phyloP scores from a whole-genome alignment of 2,113 vertebrate species.

The Origma solitaria region DNA sequence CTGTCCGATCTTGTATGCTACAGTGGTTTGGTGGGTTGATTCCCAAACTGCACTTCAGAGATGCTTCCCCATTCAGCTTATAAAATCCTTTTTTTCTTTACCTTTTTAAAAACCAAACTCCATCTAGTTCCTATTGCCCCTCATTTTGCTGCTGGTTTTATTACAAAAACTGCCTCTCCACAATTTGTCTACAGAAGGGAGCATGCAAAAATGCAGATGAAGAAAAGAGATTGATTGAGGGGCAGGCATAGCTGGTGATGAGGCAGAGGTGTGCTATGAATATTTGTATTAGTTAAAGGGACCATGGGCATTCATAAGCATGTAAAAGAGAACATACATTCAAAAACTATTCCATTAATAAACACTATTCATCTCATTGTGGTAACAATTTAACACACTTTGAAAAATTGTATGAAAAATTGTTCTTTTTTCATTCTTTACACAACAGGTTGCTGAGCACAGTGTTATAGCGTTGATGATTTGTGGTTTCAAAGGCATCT shows the following conservation, averaged over 20 bases:
- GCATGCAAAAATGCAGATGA: background rate
- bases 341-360: background rate
- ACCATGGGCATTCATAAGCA: background rate
- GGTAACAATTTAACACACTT: background rate
- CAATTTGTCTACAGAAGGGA: background rate
- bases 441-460: background rate
- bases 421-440: background rate
- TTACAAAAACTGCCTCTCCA: background rate
- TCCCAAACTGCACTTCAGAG: background rate
- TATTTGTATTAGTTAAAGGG: background rate
- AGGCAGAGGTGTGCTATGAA: background rate
- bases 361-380: background rate
- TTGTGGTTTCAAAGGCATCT: background rate
- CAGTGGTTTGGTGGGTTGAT: background rate
- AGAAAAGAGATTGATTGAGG: background rate
- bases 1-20: background rate
- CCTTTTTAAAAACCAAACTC: background rate
- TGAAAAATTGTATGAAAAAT: background rate
- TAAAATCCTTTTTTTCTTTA: background rate
- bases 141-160: background rate
- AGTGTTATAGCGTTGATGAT: no score
- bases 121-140: background rate
- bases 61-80: background rate
- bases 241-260: background rate
- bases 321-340: background rate